A percentile compares a stretch with the other conserved stretches of the same genome.
phyloP scores from a whole-genome alignment of 1,140 invertebrate genomes.

The Brachionus plicatilis region DNA sequence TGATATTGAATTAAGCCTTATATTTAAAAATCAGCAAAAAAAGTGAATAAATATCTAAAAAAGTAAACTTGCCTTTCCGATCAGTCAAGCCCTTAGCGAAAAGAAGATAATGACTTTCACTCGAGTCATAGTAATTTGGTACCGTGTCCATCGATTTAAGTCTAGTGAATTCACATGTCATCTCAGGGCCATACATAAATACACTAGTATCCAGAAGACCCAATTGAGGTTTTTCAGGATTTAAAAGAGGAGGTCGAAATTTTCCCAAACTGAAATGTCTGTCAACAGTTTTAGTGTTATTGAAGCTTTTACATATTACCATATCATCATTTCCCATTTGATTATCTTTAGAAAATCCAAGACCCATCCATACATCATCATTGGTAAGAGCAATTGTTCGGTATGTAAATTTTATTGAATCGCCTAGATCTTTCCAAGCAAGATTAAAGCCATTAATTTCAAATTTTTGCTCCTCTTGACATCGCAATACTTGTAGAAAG shows the following conservation, averaged over 20 bases:
- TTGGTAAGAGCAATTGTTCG: not conserved
- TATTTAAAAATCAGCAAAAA: not conserved
- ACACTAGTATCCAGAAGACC: not conserved
- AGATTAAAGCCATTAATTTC: not conserved
- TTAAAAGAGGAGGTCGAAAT: not conserved
- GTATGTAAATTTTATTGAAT: not conserved
- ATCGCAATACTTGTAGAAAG: not conserved
- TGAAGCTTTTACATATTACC: not conserved
- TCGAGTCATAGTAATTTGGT: not conserved
- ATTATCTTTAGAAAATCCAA: conserved; percentile 9
- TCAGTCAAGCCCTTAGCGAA: conserved; percentile 12
- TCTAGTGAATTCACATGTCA: conserved; percentile 4
- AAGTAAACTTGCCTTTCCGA: not conserved
- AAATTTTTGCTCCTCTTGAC: not conserved
- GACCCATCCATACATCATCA: not conserved
- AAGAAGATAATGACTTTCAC: not conserved
- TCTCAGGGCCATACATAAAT: not conserved
- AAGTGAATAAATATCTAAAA: not conserved
- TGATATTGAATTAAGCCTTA: conserved; percentile 4
- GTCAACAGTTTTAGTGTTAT: not conserved
- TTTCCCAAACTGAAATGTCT: not conserved
- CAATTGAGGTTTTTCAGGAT: not conserved
- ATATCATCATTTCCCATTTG: not conserved
- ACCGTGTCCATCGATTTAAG: not conserved
- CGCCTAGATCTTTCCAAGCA: not conserved